Base-by-base conservation (phyloP, 2,888 invertebrate genomes). In the Tigriopus californicus region DNA sequence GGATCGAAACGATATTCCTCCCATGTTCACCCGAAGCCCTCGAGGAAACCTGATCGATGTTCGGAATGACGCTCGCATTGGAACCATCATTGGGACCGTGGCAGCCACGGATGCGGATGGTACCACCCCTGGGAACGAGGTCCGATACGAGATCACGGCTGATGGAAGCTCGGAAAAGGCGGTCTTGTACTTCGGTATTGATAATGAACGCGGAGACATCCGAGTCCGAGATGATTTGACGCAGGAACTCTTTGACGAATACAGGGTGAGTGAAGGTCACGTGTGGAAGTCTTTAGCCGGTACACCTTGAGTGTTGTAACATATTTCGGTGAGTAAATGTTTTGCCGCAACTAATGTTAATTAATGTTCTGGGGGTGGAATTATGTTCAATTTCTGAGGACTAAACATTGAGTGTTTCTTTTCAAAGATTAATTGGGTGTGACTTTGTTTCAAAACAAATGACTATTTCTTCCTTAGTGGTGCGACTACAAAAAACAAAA, bases 1-100 rank as follows among this genome's bases (percentile, higher is more conserved):
- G 79, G 90, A 90, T 69, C 80, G 83, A 64, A 90, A 90, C 70
- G 89, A 91, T 71, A 83, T 87, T 65, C 80, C 87, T 0, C 90
- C 90, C 6, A 81, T 87, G 56, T 90, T 90, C 70, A 83, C 85
- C 0, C 80, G 83, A 0, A 80, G 85, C 0, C 82, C 86, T 0
- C 81, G 84, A 11, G 57, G 57, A 13, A 42, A 57, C 57, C 86
- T 89, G 0, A 80, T 89, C 1, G 84, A 85, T 0, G 74, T 90
- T 12, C 85, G 86, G 66, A 89, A 88, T 67, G 82, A 86, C 41
- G 81, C 84, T 0, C 77, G 85, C 0, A 84, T 89, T 61, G 89
- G 90, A 20, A 82, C 83, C 1, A 75, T 81, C 1, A 82, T 91
- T 0, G 81, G 83, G 20, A 83, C 81, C 13, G 79, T 90, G 49